A percentile compares a stretch with the other conserved stretches of the same genome.
These are phyloP conservation scores for Ahaetulla prasina DNA, from an alignment of 2,113 vertebrate genomes.

Conservation along the genomic window DNA sequence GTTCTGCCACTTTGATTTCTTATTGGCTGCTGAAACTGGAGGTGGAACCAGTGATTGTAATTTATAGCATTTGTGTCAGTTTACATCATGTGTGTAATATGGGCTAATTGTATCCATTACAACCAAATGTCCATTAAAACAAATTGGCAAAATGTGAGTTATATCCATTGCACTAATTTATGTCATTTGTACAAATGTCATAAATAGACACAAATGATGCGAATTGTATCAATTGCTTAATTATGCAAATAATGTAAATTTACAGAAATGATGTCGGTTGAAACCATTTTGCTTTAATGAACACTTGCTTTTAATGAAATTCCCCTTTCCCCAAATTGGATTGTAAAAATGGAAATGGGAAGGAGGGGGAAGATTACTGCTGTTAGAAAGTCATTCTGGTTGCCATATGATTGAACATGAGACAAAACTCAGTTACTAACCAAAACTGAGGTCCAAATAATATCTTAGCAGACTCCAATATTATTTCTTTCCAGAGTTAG, in stretches of 20 bases:
- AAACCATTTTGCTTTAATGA: neutral
- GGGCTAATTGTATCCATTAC: neutral
- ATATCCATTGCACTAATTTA: neutral
- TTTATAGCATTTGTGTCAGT: neutral
- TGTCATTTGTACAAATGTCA: neutral
- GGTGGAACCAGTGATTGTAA: neutral
- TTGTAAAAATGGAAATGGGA: neutral
- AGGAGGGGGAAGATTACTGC: neutral
- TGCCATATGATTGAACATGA: neutral
- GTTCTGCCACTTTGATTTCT: neutral
- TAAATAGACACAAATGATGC: neutral
- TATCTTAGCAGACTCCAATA: neutral
- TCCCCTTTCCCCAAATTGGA: neutral
- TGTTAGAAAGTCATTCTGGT: neutral
- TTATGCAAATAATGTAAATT: neutral
- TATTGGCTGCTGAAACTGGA: neutral
- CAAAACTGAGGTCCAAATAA: neutral
- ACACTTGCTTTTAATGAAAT: neutral
- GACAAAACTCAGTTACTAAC: neutral
- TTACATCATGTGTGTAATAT: neutral
- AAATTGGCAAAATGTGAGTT: neutral
- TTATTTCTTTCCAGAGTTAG: neutral
- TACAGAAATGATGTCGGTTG: neutral
- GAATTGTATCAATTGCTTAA: neutral
- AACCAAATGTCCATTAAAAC: neutral